Conservation (phyloP, 2,797 vertebrate species). For the Brotula barbata region DNA sequence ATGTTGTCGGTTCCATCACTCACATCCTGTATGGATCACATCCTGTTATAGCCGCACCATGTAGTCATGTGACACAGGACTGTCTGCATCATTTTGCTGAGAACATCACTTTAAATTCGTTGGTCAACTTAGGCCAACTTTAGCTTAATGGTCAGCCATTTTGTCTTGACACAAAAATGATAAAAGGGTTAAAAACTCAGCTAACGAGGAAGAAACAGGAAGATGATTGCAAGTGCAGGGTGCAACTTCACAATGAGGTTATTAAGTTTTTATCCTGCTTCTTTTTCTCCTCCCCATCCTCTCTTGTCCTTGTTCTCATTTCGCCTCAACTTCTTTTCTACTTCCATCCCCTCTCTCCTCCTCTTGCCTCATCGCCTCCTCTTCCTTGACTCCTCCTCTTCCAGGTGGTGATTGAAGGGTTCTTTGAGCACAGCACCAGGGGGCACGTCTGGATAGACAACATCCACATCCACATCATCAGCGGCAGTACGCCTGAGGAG, state of each 20-base stretch:
- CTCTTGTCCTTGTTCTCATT: not conserved
- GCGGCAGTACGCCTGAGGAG: slow-evolving; percentile 85
- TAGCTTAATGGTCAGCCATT: slow-evolving; percentile 38
- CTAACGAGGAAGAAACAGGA: too few species aligned
- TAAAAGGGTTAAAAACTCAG: slow-evolving; percentile 18
- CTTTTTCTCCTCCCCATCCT: slow-evolving; percentile 36
- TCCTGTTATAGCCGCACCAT: too few species aligned
- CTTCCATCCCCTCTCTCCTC: slow-evolving; percentile 6
- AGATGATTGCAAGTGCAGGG: slow-evolving; percentile 36
- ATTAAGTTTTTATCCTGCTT: slow-evolving; percentile 64
- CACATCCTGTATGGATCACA: too few species aligned
- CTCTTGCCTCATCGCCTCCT: not conserved
- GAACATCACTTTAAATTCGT: slow-evolving; percentile 13
- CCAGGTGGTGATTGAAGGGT: slow-evolving; percentile 93
- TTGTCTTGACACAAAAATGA: too few species aligned
- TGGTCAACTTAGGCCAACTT: slow-evolving; percentile 38
- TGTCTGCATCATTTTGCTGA: too few species aligned
- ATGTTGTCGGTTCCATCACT: too few species aligned
- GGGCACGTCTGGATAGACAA: slow-evolving; percentile 95
- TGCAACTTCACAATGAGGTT: slow-evolving; percentile 55
- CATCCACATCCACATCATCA: slow-evolving; percentile 90
- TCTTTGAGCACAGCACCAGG: slow-evolving; percentile 83
- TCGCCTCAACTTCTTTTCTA: too few species aligned
- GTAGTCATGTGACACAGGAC: too few species aligned
- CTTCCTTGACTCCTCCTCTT: slow-evolving; percentile 19